Base-by-base conservation (phyloP, 2,888 invertebrate species). In the Nomada fucata region DNA sequence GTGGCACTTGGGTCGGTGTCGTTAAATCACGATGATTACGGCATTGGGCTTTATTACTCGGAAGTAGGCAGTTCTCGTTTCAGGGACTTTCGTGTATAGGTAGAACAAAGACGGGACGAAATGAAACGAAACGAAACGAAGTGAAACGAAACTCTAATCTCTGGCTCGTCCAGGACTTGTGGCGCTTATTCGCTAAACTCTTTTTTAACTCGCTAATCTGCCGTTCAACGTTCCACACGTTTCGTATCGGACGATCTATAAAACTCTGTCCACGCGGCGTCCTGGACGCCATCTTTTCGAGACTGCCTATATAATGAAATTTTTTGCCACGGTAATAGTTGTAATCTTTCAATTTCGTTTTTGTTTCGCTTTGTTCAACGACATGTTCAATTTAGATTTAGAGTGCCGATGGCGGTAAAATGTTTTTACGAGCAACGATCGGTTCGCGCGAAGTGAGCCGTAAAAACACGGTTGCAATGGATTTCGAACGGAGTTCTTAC, bases 11-110 rank as follows among this genome's bases (percentile, higher is more conserved):
- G 80, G 75, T 77, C 79, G 78, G 79, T 88, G 88, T 89, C 86
- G 88, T 88, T 88, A 88, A 88, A 88, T 88, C 89, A 88, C 88
- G 89, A 88, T 88, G 88, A 88, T 88, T 89, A 88, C 83, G 88
- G 84, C 89, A 89, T 89, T 88, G 89, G 84, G 80, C 85, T 88
- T 89, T 88, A 88, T 88, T 88, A 85, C 89, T 89, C 88, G 88
- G 88, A 88, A 88, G 88, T 89, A 88, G 88, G 82, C 77, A 88
- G 88, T 88, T 88, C 85, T 86, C 89, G 85, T 89, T 88, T 89
- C 88, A 88, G 88, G 89, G 88, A 88, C 88, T 88, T 89, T 88
- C 82, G 82, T 87, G 86, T 77, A 83, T 88, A 87, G 82, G 78
- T 84, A 81, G 76, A 88, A 77, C 60, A 74, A 74, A 68, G 74